phyloP scores from a whole-genome alignment of 2,888 invertebrate genomes.

The Drosophila nr. perissopoda region DNA sequence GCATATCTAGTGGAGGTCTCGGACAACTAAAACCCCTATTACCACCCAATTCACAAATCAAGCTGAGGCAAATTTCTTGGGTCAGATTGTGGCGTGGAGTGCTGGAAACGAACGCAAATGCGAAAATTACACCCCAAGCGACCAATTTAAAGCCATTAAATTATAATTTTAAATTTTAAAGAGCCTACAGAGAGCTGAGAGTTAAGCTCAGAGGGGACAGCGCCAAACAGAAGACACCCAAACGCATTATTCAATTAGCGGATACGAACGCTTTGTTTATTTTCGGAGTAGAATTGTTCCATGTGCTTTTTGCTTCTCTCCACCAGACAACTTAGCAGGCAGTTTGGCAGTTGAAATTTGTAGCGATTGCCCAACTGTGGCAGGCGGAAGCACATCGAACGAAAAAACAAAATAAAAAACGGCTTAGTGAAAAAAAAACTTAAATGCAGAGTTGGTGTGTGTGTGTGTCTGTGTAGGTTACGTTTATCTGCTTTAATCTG shows the following conservation, averaged over 20 bases:
- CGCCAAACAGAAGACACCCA: constrained; percentile 52
- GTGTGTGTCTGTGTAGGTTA: constrained; percentile 42
- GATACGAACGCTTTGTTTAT: constrained; percentile 58
- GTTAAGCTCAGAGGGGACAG: constrained; percentile 28
- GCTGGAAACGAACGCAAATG: constrained; percentile 75
- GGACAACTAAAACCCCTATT: constrained; percentile 15
- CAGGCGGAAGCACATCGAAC: constrained; percentile 47
- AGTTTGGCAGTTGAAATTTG: constrained; percentile 31
- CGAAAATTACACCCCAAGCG: constrained; percentile 81
- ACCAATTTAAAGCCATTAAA: constrained; percentile 80
- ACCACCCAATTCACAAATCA: constrained; percentile 45
- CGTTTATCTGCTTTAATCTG: constrained; percentile 76
- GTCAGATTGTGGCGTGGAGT: constrained; percentile 34
- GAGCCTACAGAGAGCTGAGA: constrained; percentile 39
- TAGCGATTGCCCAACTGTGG: constrained; percentile 45
- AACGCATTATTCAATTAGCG: constrained; percentile 75
- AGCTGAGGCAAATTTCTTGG: constrained; percentile 49
- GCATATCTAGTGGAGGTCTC: not conserved
- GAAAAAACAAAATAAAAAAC: constrained; percentile 26
- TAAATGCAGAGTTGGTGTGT: constrained; percentile 25
- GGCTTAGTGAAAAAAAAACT: constrained; percentile 43
- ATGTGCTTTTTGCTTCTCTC: constrained; percentile 6
- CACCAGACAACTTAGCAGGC: constrained; percentile 24
- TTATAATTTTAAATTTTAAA: constrained; percentile 77
- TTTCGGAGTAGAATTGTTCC: constrained; percentile 55